Conservation (phyloP, 2,113 vertebrate genomes). For the Isichthys henryi region DNA sequence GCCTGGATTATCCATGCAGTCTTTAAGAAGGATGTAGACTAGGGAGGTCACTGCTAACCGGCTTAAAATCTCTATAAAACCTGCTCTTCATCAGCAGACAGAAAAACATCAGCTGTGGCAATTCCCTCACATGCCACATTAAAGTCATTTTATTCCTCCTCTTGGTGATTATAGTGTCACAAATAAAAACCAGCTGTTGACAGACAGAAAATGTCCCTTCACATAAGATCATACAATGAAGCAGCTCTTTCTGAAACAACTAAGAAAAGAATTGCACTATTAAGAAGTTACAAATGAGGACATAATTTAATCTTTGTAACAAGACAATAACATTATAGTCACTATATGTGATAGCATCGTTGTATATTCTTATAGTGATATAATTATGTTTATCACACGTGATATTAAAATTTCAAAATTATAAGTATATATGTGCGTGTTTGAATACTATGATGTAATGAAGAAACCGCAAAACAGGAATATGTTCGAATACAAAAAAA, state of each 20-base stretch:
- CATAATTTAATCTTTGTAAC: background rate
- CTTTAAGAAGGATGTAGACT: conserved; percentile 14
- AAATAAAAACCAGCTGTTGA: background rate
- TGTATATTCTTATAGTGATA: background rate
- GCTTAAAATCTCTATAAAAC: conserved; percentile 20
- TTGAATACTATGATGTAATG: background rate
- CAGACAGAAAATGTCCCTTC: background rate
- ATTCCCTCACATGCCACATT: conserved; percentile 17
- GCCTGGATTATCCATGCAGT: conserved; percentile 21
- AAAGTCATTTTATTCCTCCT: conserved; percentile 22
- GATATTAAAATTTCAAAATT: background rate
- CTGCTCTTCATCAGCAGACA: conserved; percentile 10
- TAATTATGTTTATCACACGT: background rate
- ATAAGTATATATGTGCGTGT: background rate
- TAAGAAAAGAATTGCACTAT: background rate
- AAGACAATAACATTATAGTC: background rate
- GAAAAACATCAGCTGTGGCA: conserved; percentile 20
- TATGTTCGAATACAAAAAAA: background rate
- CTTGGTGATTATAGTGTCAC: background rate
- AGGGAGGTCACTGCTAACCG: conserved; percentile 25
- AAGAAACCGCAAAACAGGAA: background rate
- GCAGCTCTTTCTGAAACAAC: background rate
- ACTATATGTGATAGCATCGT: background rate
- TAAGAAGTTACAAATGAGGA: background rate
- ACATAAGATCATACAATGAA: background rate